These are phyloP conservation scores for Lepilemur ruficaudatus DNA, from an alignment of 2,797 vertebrate genomes.

Conservation along the genomic window DNA sequence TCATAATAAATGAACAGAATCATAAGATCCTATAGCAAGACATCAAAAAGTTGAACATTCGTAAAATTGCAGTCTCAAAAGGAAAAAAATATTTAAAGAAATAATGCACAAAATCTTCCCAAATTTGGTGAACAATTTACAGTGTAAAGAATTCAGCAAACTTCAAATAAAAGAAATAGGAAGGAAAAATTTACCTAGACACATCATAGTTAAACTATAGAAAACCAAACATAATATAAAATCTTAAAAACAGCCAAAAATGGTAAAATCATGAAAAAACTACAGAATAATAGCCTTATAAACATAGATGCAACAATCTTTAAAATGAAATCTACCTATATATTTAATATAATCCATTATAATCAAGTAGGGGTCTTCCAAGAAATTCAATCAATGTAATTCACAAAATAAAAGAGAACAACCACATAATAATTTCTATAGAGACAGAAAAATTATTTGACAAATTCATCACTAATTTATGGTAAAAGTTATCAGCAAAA, in stretches of 20 bases:
- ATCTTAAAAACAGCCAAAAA: background rate
- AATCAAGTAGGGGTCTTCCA: background rate
- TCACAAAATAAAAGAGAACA: background rate
- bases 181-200: background rate
- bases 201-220: background rate
- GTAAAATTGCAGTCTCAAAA: background rate
- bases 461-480: background rate
- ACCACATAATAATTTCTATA: background rate
- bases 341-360: background rate
- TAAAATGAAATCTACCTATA: background rate
- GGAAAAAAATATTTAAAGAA: background rate
- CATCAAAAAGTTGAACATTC: background rate
- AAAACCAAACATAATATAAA: background rate
- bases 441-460: background rate
- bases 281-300: background rate
- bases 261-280: background rate
- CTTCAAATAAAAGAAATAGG: background rate
- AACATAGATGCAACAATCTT: background rate
- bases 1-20: background rate
- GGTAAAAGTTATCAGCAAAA: background rate
- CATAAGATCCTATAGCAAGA: background rate
- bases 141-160: background rate
- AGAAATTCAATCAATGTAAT: background rate
- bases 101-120: background rate
- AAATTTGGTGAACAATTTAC: background rate